Base-by-base conservation (phyloP, 2,113 vertebrate genomes). In the Psephotus haematonotus region DNA sequence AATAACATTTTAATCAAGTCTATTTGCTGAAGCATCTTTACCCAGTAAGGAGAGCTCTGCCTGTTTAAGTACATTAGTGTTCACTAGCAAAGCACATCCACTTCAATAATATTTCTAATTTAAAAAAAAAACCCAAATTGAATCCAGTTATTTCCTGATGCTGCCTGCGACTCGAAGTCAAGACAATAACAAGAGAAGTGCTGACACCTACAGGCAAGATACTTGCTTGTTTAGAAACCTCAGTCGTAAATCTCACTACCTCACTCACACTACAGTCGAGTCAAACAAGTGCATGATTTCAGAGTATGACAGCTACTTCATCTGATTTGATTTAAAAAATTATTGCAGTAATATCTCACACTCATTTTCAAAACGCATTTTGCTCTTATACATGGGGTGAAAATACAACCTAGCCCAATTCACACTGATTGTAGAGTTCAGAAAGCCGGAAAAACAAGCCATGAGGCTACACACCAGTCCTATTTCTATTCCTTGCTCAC, bases 181-280 rank as follows among this genome's bases (percentile, higher is more conserved):
- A 49, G 22, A 49, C 31, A 65, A 35, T 33, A 82, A 31, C 11
- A 77, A 43, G 52, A 69, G 59, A 91, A 65, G 71, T 81, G 80
- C 89, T 95, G 91, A 92, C 92, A 96, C 44, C 91, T 88, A 91
- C 59, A 80, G 88, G 28, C 60, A 80, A 64, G n/a, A 84, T 9
- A 12, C 33, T 44, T 39, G 16, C 16, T 18, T 47, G 11, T 6
- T 35, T 27, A 33, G 69, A 91, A 84, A 85, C 22, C 35, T 25
- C 7, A 27, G 5, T 7, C 33, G 2, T 24, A n/a, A 46, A 3
- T 29, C 13, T 22, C 19, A 25, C 28, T 17, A 10, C 4, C 50
- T 39, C 39, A 11, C 25, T n/a, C 33, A 4, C 17, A 15, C 16
- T 24, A 33, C 1, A 1, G 35, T 29, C 22, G 37, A 76, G 15